Conservation (phyloP, 1,140 invertebrate genomes). For the Pseudomyrmex sp. region DNA sequence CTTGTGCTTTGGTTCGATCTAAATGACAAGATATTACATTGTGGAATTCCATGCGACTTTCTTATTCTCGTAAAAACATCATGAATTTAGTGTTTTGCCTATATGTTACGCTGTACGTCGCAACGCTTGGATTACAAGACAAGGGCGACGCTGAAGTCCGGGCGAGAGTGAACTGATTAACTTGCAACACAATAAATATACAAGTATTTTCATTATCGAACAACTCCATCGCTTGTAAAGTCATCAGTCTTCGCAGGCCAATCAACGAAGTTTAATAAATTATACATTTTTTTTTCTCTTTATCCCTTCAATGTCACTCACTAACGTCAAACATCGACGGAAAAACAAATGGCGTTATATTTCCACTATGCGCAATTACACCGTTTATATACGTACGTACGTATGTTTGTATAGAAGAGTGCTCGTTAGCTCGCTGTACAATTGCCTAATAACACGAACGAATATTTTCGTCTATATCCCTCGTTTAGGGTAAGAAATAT, state of each 20-base stretch:
- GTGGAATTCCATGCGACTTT: not conserved
- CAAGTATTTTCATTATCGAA: constrained; percentile 74
- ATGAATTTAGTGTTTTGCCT: constrained; percentile 55
- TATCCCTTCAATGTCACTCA: not conserved
- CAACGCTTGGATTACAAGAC: constrained; percentile 70
- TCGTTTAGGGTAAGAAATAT: constrained; percentile 48
- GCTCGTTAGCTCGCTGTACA: constrained; percentile 60
- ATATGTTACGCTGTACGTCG: constrained; percentile 61
- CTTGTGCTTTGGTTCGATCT: not conserved
- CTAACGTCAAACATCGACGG: not conserved
- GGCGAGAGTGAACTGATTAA: constrained; percentile 29
- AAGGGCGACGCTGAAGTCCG: not conserved
- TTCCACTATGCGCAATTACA: too few relatives aligned
- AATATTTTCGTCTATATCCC: constrained; percentile 66
- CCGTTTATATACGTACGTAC: not conserved
- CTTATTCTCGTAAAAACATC: constrained; percentile 19
- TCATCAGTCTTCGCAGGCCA: constrained; percentile 24
- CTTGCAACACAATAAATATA: constrained; percentile 67
- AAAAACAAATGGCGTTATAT: constrained; percentile 18
- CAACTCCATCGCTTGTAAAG: constrained; percentile 69
- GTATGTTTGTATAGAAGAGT: too few relatives aligned
- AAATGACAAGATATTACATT: constrained; percentile 3
- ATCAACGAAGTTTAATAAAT: constrained; percentile 65
- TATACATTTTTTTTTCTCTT: constrained; percentile 41
- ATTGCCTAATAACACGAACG: constrained; percentile 73